Evolutionary conservation across 1,140 invertebrate species (phyloP).

Genomic region (Papilio aristodemus): DNA sequence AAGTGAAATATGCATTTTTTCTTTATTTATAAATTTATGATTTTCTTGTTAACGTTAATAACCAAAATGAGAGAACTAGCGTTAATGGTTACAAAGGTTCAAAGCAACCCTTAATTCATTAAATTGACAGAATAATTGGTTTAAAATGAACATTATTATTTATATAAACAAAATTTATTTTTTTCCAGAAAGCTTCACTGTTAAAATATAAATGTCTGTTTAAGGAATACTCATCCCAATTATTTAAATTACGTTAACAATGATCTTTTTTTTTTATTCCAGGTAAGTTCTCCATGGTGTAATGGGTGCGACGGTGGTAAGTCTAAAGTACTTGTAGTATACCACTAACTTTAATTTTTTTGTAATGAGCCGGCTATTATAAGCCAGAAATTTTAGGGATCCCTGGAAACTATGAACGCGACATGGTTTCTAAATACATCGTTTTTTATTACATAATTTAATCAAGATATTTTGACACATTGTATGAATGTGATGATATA

Average conservation of each 20-base stretch:
- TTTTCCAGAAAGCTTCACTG: not conserved
- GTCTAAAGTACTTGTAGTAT: constrained; percentile 28
- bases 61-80: too few species aligned
- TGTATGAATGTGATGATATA: too few species aligned
- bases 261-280: constrained; percentile 40
- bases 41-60: too few species aligned
- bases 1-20: too few species aligned
- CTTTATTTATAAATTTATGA: too few species aligned
- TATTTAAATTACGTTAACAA: constrained; percentile 40
- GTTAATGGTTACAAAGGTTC: too few species aligned
- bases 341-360: constrained; percentile 31
- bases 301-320: constrained; percentile 26
- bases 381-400: constrained; percentile 19
- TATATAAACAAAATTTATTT: not conserved
- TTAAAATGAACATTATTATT: too few species aligned
- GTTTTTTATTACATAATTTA: too few species aligned
- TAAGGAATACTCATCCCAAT: constrained; percentile 18
- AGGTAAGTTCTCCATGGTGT: constrained; percentile 40
- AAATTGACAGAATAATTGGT: too few species aligned
- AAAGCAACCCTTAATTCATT: too few species aligned
- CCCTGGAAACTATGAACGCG: not conserved
- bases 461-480: too few species aligned
- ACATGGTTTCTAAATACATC: too few species aligned
- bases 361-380: constrained; percentile 30
- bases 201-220: not conserved